These are phyloP conservation scores for Brachionus plicatilis DNA, from an alignment of 1,140 invertebrate genomes.

Conservation along the genomic window DNA sequence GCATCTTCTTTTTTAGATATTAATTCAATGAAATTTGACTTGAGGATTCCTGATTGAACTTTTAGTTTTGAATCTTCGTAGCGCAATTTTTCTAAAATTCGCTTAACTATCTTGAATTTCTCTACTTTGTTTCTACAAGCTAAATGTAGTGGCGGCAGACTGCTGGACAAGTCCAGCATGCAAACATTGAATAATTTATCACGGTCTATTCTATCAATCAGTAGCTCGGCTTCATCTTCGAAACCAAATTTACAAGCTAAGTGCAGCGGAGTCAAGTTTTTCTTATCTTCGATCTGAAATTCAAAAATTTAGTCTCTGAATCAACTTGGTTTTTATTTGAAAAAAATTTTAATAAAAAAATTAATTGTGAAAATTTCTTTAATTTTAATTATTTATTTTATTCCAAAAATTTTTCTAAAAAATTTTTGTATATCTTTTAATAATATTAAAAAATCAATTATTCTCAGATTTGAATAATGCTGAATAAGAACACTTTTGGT, in stretches of 20 bases:
- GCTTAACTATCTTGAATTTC: background rate
- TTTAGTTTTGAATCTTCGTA: background rate
- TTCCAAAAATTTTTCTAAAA: too few species aligned
- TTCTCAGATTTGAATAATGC: too few species aligned
- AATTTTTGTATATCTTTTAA: too few species aligned
- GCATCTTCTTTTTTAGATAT: conserved; percentile 35
- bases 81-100: background rate
- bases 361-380: too few species aligned
- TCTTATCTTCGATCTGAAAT: conserved; percentile 24
- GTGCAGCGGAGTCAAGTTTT: conserved; percentile 6
- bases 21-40: background rate
- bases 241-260: conserved; percentile 34
- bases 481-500: too few species aligned
- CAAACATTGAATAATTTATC: background rate
- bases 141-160: background rate
- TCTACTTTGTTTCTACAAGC: conserved; percentile 16
- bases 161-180: background rate
- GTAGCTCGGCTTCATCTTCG: background rate
- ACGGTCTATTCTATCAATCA: background rate
- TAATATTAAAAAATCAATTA: too few species aligned
- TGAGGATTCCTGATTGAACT: background rate
- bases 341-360: too few species aligned
- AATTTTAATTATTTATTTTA: too few species aligned
- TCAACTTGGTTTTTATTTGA: too few species aligned
- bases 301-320: background rate